Evolutionary conservation across 2,888 invertebrate genomes (phyloP).

Genomic region (Erannis defoliaria): DNA sequence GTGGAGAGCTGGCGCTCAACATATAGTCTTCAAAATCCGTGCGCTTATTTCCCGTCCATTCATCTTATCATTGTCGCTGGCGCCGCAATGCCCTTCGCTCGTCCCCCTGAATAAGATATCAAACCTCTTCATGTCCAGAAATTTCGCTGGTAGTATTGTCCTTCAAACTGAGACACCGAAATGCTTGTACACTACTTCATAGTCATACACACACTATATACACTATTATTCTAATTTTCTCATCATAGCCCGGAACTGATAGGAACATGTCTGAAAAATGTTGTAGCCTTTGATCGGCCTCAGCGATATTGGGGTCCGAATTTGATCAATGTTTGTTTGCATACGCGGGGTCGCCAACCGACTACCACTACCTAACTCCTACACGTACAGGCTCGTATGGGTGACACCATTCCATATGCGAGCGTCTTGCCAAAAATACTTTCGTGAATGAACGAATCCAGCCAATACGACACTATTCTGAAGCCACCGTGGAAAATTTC

Average conservation of each 20-base stretch:
- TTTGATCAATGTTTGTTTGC: slow-evolving; percentile 80
- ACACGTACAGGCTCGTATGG: slow-evolving; percentile 49
- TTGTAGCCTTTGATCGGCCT: slow-evolving; percentile 14
- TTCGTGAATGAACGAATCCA: slow-evolving; percentile 65
- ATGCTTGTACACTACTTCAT: too few species aligned
- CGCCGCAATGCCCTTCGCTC: too few species aligned
- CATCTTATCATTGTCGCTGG: too few species aligned
- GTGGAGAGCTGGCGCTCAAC: too few species aligned
- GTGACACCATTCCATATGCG: slow-evolving; percentile 71
- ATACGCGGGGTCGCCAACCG: slow-evolving; percentile 75
- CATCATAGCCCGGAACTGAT: not conserved
- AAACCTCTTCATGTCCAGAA: too few species aligned
- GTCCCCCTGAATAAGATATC: too few species aligned
- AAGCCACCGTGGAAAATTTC: slow-evolving; percentile 77
- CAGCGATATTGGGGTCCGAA: slow-evolving; percentile 41
- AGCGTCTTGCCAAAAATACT: slow-evolving; percentile 73
- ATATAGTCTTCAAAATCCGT: too few species aligned
- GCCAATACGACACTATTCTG: slow-evolving; percentile 62
- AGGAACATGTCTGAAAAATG: not conserved
- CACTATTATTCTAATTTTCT: slow-evolving; percentile 3
- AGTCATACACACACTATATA: not conserved
- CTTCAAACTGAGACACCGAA: too few species aligned
- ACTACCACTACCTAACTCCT: slow-evolving; percentile 41
- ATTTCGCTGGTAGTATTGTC: too few species aligned
- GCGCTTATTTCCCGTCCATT: too few species aligned